Base-by-base conservation (phyloP, 2,797 vertebrate genomes). In the Thalassophryne amazonica region DNA sequence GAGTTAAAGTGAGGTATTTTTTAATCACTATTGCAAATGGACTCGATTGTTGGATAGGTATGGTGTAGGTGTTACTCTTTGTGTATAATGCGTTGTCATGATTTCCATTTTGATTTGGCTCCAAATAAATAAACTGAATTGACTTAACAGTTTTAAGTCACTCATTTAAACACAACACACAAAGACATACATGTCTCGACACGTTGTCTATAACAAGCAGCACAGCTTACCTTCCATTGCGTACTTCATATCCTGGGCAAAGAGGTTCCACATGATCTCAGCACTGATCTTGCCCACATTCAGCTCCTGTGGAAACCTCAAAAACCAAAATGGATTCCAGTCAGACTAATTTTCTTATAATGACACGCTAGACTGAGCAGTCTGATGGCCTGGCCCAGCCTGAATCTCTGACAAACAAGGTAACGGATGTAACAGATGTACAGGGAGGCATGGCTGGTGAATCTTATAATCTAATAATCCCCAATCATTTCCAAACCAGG, bases 171-270 rank as follows among this genome's bases (percentile, higher is more conserved):
- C 17, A 25, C 6, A 14, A 33, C 30, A 47, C 19, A 24, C 25
- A 18, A 25, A 17, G 11, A 29, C 12, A 35, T 11, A 17, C 34
- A 42, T 2, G 5, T 6, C 13, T 2, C 19, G 2, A 28, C 28
- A 35, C 59, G 30, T 3, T 23, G 36, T 45, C n/a, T 40, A n/a
- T n/a, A 40, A 57, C 20, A 16, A 22, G 42, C 7, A 37, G 29
- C 51, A 10, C 32, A 37, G 84, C 88, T 94, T 85, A 99, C 97
- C 97, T 93, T 99, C 97, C 85, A 99, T 90, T 35, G 97, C 95
- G 48, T 98, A 98, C 78, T 97, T 99, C 94, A 99, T 97, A 67
- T 99, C 97, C 72, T 89, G 89, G 51, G 97, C 93, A 67, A 99
- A 98, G 36, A 97, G 92, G 69, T 58, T 93, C 97, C 97, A 99